Evolutionary conservation across 2,113 vertebrate species (phyloP), one percentile per base, ranked within the genome.

Genomic region (Boleophthalmus pectinirostris): DNA sequence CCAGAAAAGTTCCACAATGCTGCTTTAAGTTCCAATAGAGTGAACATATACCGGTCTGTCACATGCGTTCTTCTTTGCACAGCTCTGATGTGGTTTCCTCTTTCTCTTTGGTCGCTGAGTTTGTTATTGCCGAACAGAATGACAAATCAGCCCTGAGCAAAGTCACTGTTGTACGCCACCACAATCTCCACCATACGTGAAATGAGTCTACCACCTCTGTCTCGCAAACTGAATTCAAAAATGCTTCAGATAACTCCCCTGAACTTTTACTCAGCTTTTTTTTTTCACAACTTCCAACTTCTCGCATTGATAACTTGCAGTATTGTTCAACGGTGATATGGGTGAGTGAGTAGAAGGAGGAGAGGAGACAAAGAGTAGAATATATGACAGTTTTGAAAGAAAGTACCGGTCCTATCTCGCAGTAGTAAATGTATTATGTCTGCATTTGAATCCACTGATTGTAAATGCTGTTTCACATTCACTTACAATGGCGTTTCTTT

Each of bases 101-200:
- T 25, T 58, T 25, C 49, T 25, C 74, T 68, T 75, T 73, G 24
- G 14, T 53, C 69, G 14, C 57, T 69, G 70, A 74, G 68, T 75
- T 80, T 81, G 66, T 82, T 67, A 72, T 79, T 79, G 77, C 82
- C 77, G 81, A 79, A 71, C 68, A 77, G 73, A 81, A 82, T 75
- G 69, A 86, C 70, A 77, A 90, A 85, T 87, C 81, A 81, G 68
- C 73, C 69, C 71, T 78, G 56, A 16, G 70, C 76, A 73, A 80
- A 73, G 74, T 75, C 71, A 79, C 65, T 65, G 61, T 73, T 69
- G 43, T 67, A 24, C 74, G 67, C 80, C 80, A 76, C 82, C 77
- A 58, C 53, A 74, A n/a, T 77, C 81, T 78, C 72, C 66, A 64
- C 78, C 77, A 68, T 68, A 82, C 14, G 63, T 82, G 73, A 81